Percentiles rank a stretch among this genome's conserved stretches.
These are phyloP conservation scores for Tetheella fluctuosa DNA, from an alignment of 2,888 invertebrate genomes.

Conservation along the genomic window DNA sequence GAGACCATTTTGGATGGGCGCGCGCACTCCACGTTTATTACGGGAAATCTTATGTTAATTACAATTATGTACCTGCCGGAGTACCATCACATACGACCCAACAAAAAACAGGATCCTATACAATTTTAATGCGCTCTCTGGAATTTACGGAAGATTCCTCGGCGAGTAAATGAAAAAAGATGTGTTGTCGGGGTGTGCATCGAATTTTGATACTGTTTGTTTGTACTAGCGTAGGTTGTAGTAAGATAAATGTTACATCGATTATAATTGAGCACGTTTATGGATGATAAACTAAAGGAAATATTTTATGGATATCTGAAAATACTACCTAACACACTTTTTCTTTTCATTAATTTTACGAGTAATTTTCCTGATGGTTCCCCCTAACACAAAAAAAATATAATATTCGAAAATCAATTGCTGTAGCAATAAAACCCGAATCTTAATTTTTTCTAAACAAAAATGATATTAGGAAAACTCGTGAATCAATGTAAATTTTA, in stretches of 20 bases:
- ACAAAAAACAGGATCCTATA: constrained; percentile 72
- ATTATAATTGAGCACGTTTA: constrained; percentile 15
- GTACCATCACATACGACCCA: constrained; percentile 60
- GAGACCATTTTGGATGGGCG: constrained; percentile 67
- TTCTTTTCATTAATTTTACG: too few species aligned
- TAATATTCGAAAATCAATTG: too few species aligned
- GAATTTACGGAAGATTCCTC: constrained; percentile 78
- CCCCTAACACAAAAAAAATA: too few species aligned
- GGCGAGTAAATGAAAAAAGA: constrained; percentile 56
- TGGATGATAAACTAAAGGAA: not conserved
- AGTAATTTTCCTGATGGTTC: too few species aligned
- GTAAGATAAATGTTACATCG: constrained; percentile 12
- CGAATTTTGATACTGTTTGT: constrained; percentile 63
- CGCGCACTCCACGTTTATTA: constrained; percentile 72
- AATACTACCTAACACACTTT: too few species aligned
- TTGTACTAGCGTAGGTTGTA: constrained; percentile 17
- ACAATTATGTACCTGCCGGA: constrained; percentile 52
- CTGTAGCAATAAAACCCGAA: not conserved
- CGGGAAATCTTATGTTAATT: constrained; percentile 82
- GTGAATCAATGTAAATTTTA: not conserved
- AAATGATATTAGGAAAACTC: too few species aligned
- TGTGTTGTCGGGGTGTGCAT: constrained; percentile 58
- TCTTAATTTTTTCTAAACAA: too few species aligned
- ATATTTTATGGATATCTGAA: too few species aligned
- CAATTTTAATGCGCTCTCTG: constrained; percentile 78